phyloP scores from a whole-genome alignment of 2,113 vertebrate genomes.

The Eonycteris spelaea region DNA sequence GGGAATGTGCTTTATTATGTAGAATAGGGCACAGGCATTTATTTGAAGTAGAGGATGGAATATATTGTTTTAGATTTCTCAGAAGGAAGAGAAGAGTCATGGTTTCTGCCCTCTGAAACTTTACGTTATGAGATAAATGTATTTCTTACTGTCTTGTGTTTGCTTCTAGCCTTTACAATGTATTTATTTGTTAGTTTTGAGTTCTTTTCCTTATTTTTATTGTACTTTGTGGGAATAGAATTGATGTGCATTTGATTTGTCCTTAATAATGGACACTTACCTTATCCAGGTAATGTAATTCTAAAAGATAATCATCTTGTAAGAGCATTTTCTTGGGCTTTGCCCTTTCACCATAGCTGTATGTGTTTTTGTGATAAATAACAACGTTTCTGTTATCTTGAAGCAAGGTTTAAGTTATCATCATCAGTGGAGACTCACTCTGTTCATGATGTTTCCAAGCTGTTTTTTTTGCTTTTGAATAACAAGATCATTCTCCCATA shows the following conservation, averaged over 20 bases:
- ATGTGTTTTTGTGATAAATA: background rate
- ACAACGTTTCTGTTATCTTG: background rate
- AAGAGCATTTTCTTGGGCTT: background rate
- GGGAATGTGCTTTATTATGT: background rate
- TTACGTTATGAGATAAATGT: background rate
- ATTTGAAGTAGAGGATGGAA: background rate
- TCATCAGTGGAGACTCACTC: background rate
- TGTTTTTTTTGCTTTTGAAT: background rate
- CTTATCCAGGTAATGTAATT: background rate
- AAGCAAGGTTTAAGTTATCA: background rate
- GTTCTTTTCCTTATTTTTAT: background rate
- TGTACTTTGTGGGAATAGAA: background rate
- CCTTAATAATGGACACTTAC: background rate
- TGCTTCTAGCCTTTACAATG: background rate
- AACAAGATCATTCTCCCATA: background rate
- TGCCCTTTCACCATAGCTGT: background rate
- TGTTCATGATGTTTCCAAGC: background rate
- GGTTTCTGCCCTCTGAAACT: background rate
- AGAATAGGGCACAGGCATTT: background rate
- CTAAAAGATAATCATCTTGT: background rate
- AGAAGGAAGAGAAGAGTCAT: background rate
- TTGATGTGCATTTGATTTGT: background rate
- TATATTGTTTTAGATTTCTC: background rate
- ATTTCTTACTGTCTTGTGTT: background rate
- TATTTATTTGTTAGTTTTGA: background rate